Base-by-base conservation (phyloP, 1,140 invertebrate genomes). In the Latrodectus geometricus region DNA sequence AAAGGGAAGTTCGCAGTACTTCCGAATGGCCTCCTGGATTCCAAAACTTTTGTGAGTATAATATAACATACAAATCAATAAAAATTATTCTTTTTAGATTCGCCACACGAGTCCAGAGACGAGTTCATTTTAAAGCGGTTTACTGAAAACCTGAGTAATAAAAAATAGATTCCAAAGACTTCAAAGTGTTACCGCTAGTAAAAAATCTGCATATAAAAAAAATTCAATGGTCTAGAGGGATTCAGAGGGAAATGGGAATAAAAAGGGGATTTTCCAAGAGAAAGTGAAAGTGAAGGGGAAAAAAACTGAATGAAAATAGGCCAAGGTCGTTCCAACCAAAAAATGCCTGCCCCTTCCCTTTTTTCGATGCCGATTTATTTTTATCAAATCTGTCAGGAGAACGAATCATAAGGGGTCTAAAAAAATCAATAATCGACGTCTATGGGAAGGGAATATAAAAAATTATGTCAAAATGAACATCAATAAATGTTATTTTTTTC, bases 141-240 rank as follows among this genome's bases (percentile, higher is more conserved):
- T 17, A 11, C 11, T 14, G 17, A 61, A 61, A 61, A 61, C 54
- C 11, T 61, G 54, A 61, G 17, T 61, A 17, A 68, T 17, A 68
- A 79, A 82, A 73, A 48, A 49, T 8, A 65, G 83, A 86, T 86
- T 86, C 75, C 83, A 50, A n/a, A 68, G 23, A 86, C 83, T 70
- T 86, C 83, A 86, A 86, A 86, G 83, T 86, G 49, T 69, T 78
- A 86, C 83, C 83, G 83, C 83, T 69, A 54, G 14, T 50, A 74
- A 74, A 74, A 70, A 54, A 50, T 52, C 21, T 75, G 48, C 66
- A 75, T 49, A 84, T 54, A n/a, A 75, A 74, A 74, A 82, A 84
- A 84, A 82, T 54, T 61, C 56, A 73, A 56, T 74, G 52, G 50
- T 49, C 35, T 11, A 21, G 73, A 56, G 82, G 82, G 74, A 70